Evolutionary conservation across 2,113 vertebrate genomes (phyloP).

Genomic region (Pseudonaja textilis): DNA sequence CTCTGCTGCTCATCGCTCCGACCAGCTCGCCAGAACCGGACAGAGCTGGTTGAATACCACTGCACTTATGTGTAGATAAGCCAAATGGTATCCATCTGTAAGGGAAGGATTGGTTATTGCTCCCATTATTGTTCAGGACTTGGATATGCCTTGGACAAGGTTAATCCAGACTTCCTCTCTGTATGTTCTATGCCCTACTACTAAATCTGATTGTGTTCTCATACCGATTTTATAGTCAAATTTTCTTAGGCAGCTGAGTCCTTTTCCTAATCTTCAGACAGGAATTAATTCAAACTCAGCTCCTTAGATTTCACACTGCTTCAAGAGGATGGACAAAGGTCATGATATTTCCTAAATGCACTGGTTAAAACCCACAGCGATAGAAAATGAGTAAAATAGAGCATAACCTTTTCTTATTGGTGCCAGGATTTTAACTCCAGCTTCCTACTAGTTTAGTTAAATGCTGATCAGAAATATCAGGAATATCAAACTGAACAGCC

Average conservation of each 20-base stretch:
- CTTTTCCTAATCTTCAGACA: not conserved
- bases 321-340: not conserved
- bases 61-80: not conserved
- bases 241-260: not conserved
- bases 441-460: not conserved
- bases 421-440: not conserved
- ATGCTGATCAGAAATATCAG: not conserved
- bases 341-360: not conserved
- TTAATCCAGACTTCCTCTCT: not conserved
- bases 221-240: not conserved
- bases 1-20: too few species aligned
- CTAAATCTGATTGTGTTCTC: not conserved
- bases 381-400: not conserved
- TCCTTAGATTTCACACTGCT: not conserved
- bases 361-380: not conserved
- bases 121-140: not conserved
- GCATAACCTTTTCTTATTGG: not conserved
- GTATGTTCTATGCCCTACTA: not conserved
- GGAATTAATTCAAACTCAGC: not conserved
- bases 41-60: too few species aligned
- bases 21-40: too few species aligned
- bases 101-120: not conserved
- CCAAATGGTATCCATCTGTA: not conserved
- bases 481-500: not conserved
- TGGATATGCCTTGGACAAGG: not conserved